Percentiles rank a stretch among this genome's conserved stretches.
Conservation (phyloP, 1,140 invertebrate species). For the Mya arenaria region DNA sequence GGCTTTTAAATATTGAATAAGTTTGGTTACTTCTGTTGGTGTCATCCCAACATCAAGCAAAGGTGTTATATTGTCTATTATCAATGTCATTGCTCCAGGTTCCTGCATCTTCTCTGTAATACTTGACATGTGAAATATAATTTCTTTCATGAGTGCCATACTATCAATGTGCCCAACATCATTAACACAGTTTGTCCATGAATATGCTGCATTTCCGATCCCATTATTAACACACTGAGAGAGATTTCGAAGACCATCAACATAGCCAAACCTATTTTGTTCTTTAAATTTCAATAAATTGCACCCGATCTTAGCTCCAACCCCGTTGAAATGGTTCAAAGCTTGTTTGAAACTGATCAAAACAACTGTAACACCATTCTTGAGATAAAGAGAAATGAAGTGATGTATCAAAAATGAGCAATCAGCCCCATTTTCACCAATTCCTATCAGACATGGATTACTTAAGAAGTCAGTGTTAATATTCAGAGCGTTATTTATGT, state of each 20-base stretch:
- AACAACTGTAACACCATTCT: slow-evolving; percentile 53
- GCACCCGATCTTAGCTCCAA: slow-evolving; percentile 67
- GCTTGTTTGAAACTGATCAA: slow-evolving; percentile 62
- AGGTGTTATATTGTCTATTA: slow-evolving; percentile 67
- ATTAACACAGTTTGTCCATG: background rate
- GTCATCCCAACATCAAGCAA: slow-evolving; percentile 60
- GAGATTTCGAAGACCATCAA: slow-evolving; percentile 67
- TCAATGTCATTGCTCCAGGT: slow-evolving; percentile 58
- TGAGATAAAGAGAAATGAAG: slow-evolving; percentile 58
- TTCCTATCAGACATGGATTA: slow-evolving; percentile 36
- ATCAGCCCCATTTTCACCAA: slow-evolving; percentile 55
- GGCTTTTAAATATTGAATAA: slow-evolving; percentile 57
- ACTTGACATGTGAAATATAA: background rate
- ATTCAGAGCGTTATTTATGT: slow-evolving; percentile 60
- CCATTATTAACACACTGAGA: slow-evolving; percentile 33
- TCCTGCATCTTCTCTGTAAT: background rate
- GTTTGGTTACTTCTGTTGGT: slow-evolving; percentile 29
- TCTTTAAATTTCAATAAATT: slow-evolving; percentile 60
- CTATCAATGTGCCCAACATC: background rate
- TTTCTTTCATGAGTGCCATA: background rate
- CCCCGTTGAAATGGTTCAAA: slow-evolving; percentile 68
- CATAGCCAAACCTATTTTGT: slow-evolving; percentile 58
- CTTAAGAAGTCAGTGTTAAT: slow-evolving; percentile 4
- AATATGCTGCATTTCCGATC: background rate
- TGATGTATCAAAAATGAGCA: slow-evolving; percentile 66